Base-by-base conservation (phyloP, 2,888 invertebrate species). In the Agrilus cyanescens region DNA sequence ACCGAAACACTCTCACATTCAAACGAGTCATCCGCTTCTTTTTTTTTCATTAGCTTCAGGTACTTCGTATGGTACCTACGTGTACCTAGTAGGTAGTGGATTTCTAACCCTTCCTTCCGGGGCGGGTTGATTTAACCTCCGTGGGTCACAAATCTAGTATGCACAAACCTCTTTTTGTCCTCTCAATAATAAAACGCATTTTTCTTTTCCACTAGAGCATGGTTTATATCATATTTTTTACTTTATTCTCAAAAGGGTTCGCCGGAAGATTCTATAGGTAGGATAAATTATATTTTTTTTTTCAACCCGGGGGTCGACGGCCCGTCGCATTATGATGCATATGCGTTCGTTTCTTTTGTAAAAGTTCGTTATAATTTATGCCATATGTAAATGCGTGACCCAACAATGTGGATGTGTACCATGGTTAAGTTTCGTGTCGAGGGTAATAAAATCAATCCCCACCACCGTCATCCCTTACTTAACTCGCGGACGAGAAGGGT, bases 171-270 rank as follows among this genome's bases (percentile, higher is more conserved):
- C 58, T 63, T 57, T 61, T 65, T 65, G 62, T 65, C 50, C 56
- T 52, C 50, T 52, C 58, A 60, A 64, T 65, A 66, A 65, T 65
- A 62, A 64, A 65, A 64, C 62, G 57, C 65, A 67, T 68, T 67
- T 67, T 67, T 66, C 66, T 67, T 66, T 63, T 63, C 64, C 68
- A 67, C 60, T 60, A 63, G 66, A 67, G 65, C 68, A 65, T 68
- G 66, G 63, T 67, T 68, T 67, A 68, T 67, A 67, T 62, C 63
- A 67, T 67, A 65, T 64, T 64, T 65, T 63, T 63, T 62, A 49
- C 53, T 47, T 50, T 53, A 53, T 55, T 53, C 54, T 56, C 25
- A 10, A 56, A 60, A 59, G 57, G 58, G 59, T 58, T 58, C 53
- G 50, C 47, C 51, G 53, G 46, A 57, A 58, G 60, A 61, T 58